Conservation (phyloP, 2,797 vertebrate genomes). For the Thalassophryne amazonica region DNA sequence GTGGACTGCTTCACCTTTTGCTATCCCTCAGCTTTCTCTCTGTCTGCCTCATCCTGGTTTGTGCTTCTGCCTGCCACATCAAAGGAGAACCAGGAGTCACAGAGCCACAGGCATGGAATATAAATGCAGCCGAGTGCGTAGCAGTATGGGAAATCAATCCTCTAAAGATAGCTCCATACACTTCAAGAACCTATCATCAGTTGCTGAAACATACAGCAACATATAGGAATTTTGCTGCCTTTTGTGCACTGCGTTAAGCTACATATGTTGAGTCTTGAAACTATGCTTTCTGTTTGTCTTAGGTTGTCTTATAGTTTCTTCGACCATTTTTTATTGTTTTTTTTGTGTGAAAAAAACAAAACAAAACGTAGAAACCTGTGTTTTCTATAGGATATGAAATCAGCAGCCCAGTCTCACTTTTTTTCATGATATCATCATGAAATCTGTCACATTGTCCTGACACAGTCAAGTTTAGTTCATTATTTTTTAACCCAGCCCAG, state of each 20-base stretch:
- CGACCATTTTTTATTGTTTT: not conserved
- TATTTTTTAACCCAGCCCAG: no score
- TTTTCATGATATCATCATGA: no score
- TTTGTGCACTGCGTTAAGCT: slow-evolving; percentile 35
- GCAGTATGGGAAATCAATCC: slow-evolving; percentile 87
- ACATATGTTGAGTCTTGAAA: slow-evolving; percentile 21
- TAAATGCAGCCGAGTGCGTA: slow-evolving; percentile 90
- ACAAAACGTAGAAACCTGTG: no score
- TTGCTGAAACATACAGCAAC: slow-evolving; percentile 70
- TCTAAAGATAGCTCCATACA: slow-evolving; percentile 83
- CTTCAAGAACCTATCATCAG: slow-evolving; percentile 75
- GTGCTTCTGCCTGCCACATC: slow-evolving; percentile 93
- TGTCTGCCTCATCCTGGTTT: slow-evolving; percentile 78
- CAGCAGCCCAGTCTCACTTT: no score
- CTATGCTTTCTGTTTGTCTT: not conserved
- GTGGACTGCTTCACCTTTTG: slow-evolving; percentile 78
- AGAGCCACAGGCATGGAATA: slow-evolving; percentile 89
- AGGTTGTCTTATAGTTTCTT: slow-evolving; percentile 2
- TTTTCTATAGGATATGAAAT: no score
- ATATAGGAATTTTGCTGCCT: slow-evolving; percentile 55
- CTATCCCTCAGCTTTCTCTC: slow-evolving; percentile 77
- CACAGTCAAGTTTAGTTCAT: no score
- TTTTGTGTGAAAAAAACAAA: no score
- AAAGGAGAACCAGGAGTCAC: slow-evolving; percentile 98
- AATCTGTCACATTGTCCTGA: no score